Conservation (phyloP, 2,888 invertebrate genomes). For the Caenorhabditis sp. region DNA sequence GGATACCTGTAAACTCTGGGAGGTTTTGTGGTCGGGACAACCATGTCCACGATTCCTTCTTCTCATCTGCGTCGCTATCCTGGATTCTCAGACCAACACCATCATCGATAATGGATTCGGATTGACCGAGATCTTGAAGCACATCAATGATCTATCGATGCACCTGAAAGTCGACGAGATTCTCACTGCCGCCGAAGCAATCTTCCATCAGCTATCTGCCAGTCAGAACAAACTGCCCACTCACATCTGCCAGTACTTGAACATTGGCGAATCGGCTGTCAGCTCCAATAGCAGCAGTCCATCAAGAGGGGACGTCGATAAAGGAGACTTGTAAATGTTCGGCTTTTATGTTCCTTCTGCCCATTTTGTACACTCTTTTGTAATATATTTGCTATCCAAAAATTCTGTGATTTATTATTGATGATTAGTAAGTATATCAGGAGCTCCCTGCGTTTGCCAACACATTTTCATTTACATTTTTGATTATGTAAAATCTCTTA, state of each 20-base stretch:
- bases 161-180: slow-evolving; percentile 91
- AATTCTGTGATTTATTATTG: slow-evolving; percentile 25
- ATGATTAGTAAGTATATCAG: slow-evolving; percentile 23
- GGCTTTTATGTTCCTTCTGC: not conserved
- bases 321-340: slow-evolving; percentile 24
- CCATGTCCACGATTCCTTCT: slow-evolving; percentile 97
- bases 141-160: slow-evolving; percentile 95
- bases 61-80: slow-evolving; percentile 93
- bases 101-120: slow-evolving; percentile 95
- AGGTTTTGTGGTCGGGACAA: slow-evolving; percentile 91
- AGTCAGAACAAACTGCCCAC: slow-evolving; percentile 77
- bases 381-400: not conserved
- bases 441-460: slow-evolving; percentile 13
- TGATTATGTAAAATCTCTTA: slow-evolving; percentile 8
- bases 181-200: slow-evolving; percentile 92
- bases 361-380: slow-evolving; percentile 12
- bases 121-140: slow-evolving; percentile 97
- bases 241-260: slow-evolving; percentile 74
- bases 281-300: slow-evolving; percentile 33
- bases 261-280: slow-evolving; percentile 63
- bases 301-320: not conserved
- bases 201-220: slow-evolving; percentile 90
- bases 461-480: not conserved
- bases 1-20: slow-evolving; percentile 90
- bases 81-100: slow-evolving; percentile 91